These are phyloP conservation scores for Episyrphus balteatus DNA, from an alignment of 1,140 invertebrate species.

Conservation along the genomic window DNA sequence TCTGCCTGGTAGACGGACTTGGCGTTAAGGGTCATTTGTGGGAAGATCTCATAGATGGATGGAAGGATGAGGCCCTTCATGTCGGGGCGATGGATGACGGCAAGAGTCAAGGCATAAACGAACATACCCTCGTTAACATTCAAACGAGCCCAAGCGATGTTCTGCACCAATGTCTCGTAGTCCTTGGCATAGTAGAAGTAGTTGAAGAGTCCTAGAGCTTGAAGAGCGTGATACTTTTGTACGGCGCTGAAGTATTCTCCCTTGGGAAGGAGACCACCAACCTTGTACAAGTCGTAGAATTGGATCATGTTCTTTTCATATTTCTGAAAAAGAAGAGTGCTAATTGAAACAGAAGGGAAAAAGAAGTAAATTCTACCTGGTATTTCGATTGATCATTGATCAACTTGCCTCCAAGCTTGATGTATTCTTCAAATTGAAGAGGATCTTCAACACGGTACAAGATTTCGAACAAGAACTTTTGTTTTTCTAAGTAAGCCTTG, in stretches of 20 bases:
- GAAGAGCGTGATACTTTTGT: conserved; percentile 47
- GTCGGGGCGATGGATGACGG: conserved; percentile 45
- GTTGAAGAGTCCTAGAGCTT: conserved; percentile 52
- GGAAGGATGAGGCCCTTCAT: conserved; percentile 46
- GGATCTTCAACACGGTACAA: conserved; percentile 45
- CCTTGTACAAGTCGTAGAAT: conserved; percentile 44
- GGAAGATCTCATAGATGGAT: conserved; percentile 50
- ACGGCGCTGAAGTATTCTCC: conserved; percentile 51
- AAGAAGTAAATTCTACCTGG: conserved; percentile 22
- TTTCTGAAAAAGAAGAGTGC: conserved; percentile 36
- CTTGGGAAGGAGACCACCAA: conserved; percentile 43
- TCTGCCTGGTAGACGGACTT: conserved; percentile 45
- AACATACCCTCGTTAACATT: conserved; percentile 50
- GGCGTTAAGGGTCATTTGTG: conserved; percentile 46
- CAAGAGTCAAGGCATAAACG: conserved; percentile 43
- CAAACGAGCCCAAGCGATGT: conserved; percentile 45
- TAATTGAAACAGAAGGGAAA: background rate
- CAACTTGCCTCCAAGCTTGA: conserved; percentile 18
- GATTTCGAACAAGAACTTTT: conserved; percentile 50
- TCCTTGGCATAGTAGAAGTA: conserved; percentile 57
- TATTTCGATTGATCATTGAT: conserved; percentile 19
- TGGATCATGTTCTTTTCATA: conserved; percentile 43
- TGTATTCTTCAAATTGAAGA: conserved; percentile 23
- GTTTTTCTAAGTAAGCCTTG: conserved; percentile 38
- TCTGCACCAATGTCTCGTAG: conserved; percentile 50